Base-by-base conservation (phyloP, 2,888 invertebrate species). In the Smittia aterrima region DNA sequence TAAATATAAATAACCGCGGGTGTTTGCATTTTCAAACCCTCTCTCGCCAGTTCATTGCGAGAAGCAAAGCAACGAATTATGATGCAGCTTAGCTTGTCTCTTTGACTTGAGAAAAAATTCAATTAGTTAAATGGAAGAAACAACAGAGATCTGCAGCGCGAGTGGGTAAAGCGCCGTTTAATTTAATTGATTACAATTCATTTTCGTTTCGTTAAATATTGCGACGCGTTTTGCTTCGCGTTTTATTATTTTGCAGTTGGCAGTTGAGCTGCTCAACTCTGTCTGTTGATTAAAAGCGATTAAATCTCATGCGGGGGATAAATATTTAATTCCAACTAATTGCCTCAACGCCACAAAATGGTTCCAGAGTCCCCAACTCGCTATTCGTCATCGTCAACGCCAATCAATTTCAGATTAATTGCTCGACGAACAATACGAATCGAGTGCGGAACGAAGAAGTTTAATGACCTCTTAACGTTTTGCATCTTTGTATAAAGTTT, bases 1-100 rank as follows among this genome's bases (percentile, higher is more conserved):
- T 11, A 47, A 47, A 47, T 47, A 47, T 47, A 47, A 47, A 47
- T 47, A 47, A 47, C 47, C 47, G 47, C 47, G 47, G 47, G 47
- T 47, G 47, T 16, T 47, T 47, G 11, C 11, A 38, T 4, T 38
- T 9, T 38, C 38, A 47, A 47, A n/a, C 47, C 16, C 47, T 47
- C 9, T 9, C 16, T 47, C 47, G 11, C 16, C 47, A n/a, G 11
- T 11, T 6, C 47, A 2, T 47, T 11, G 11, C 47, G n/a, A 38
- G 38, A n/a, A n/a, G 47, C 47, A 6, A n/a, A 2, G 47, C 16
- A n/a, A 11, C 16, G 47, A 47, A 47, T n/a, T 47, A 47, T 47
- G 47, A 47, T 47, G 47, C 47, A 47, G 47, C 47, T 47, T 47
- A 47, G 47, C n/a, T n/a, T 47, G 47, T 47, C 47, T 11, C 11